These are phyloP conservation scores for Copsychus sechellarum DNA, from an alignment of 2,113 vertebrate genomes.

Conservation along the genomic window DNA sequence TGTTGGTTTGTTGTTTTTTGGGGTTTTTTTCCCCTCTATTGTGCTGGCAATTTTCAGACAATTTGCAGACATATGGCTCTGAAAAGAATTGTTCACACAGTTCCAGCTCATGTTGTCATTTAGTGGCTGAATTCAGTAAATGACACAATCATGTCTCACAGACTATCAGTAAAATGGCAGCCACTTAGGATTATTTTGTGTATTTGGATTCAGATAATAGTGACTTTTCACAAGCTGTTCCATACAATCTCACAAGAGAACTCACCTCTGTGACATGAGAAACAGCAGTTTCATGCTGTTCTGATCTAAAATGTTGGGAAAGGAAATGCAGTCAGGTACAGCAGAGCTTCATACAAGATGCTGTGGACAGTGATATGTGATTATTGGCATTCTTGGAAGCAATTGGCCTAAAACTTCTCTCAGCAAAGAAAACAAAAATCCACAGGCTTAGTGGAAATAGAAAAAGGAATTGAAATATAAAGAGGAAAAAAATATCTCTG, in stretches of 20 bases:
- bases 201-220: constrained; percentile 37
- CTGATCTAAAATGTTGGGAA: constrained; percentile 25
- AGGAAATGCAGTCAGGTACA: background rate
- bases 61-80: background rate
- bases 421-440: background rate
- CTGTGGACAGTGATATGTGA: background rate
- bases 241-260: background rate
- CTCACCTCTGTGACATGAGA: constrained; percentile 30
- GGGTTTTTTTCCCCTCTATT: background rate
- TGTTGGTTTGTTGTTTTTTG: background rate
- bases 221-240: constrained; percentile 25
- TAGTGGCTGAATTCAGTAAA: constrained; percentile 28
- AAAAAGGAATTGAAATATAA: background rate
- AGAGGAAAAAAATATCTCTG: background rate
- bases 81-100: background rate
- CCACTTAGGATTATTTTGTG: constrained; percentile 53
- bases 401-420: constrained; percentile 24
- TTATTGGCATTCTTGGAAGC: constrained; percentile 48
- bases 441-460: background rate
- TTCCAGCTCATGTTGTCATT: constrained; percentile 20
- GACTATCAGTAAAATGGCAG: background rate
- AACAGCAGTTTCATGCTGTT: background rate
- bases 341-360: background rate
- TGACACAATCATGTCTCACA: constrained; percentile 10
- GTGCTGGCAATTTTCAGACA: background rate